These are phyloP conservation scores for Drosophila paramelanica DNA, from an alignment of 2,888 invertebrate genomes.

Conservation along the genomic window DNA sequence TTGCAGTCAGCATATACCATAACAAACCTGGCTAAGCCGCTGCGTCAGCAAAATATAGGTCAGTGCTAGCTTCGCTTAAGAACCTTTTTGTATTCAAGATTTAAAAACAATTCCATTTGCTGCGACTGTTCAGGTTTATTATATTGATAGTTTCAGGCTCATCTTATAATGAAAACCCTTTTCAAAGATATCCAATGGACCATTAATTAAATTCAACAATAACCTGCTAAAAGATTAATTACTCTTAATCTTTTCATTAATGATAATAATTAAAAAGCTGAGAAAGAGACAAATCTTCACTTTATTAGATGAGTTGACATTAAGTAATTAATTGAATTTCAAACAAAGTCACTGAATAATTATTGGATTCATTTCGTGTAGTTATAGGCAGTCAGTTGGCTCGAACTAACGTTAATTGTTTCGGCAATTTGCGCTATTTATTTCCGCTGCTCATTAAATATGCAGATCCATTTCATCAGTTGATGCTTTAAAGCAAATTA, in stretches of 20 bases:
- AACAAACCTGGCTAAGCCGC: no score
- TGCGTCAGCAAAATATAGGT: no score
- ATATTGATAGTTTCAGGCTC: no score
- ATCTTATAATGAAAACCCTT: no score
- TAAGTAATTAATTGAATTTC: not conserved
- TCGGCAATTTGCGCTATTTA: conserved; percentile 2
- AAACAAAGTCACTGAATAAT: no score
- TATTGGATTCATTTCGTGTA: not conserved
- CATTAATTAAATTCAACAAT: not conserved
- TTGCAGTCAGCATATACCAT: no score
- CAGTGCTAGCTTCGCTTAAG: no score
- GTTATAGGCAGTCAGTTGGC: not conserved
- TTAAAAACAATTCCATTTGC: no score
- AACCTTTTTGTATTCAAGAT: no score
- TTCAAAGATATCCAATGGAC: no score
- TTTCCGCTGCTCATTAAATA: conserved; percentile 8
- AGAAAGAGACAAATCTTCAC: no score
- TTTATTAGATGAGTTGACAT: not conserved
- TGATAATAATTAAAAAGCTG: not conserved
- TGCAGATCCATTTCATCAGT: conserved; percentile 14
- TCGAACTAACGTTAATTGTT: conserved; percentile 23
- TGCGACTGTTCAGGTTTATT: no score
- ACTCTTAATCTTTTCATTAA: not conserved
- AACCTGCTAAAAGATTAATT: not conserved
- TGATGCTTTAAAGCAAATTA: conserved; percentile 2